A percentile compares a stretch with the other conserved stretches of the same genome.
Conservation (phyloP, 1,140 invertebrate species). For the Nixonia krombeini region DNA sequence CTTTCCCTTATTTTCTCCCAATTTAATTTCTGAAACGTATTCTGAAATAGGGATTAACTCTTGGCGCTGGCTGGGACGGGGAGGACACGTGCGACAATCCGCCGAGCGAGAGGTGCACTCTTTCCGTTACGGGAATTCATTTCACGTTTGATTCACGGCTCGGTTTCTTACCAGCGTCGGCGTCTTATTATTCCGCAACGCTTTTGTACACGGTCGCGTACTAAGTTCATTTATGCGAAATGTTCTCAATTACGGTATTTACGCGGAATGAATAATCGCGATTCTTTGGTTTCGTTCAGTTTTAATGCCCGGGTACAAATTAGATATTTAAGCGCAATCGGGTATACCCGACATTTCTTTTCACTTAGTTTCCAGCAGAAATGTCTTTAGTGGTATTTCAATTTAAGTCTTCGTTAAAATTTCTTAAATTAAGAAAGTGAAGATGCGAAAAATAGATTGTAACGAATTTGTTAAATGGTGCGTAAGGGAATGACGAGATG, state of each 20-base stretch:
- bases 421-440: too few relatives aligned
- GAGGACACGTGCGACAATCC: constrained; percentile 26
- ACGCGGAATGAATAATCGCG: not conserved
- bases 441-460: too few relatives aligned
- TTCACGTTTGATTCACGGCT: constrained; percentile 12
- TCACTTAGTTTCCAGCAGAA: too few relatives aligned
- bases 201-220: not conserved
- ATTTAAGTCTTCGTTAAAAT: too few relatives aligned
- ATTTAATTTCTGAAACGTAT: constrained; percentile 50
- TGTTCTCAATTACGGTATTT: not conserved
- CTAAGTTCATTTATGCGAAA: not conserved
- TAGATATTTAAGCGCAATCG: too few relatives aligned
- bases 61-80: constrained; percentile 17
- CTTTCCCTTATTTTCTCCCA: constrained; percentile 25
- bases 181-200: not conserved
- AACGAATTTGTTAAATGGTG: too few relatives aligned
- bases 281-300: too few relatives aligned
- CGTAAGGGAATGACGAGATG: too few relatives aligned
- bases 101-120: constrained; percentile 12
- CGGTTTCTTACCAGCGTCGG: not conserved
- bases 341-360: too few relatives aligned
- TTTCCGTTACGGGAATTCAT: not conserved
- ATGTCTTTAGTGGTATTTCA: too few relatives aligned
- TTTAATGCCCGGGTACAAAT: too few relatives aligned
- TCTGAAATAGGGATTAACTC: constrained; percentile 52